Conservation (phyloP, 1,140 invertebrate genomes). For the Hydropsyche tenuis region DNA sequence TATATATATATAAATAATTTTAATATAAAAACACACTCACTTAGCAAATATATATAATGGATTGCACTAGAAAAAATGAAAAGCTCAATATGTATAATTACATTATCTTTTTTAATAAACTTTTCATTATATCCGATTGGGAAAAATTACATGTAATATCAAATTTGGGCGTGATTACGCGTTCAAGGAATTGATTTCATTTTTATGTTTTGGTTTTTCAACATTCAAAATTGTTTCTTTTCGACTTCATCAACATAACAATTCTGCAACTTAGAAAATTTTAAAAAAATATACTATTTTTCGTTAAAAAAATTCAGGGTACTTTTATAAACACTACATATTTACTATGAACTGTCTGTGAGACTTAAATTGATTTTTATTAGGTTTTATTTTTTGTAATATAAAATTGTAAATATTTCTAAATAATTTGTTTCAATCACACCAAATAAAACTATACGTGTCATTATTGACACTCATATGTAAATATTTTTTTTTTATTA, state of each 20-base stretch:
- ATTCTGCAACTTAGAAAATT: no score
- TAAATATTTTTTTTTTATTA: slow-evolving; percentile 17
- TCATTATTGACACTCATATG: neutral
- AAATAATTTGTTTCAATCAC: neutral
- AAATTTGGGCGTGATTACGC: no score
- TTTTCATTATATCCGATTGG: no score
- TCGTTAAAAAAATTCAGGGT: slow-evolving; percentile 12
- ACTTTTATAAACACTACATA: slow-evolving; percentile 19
- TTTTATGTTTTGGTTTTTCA: no score
- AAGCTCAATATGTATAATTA: slow-evolving; percentile 40
- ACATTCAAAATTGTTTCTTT: neutral
- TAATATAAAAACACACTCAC: slow-evolving; percentile 44
- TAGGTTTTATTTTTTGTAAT: neutral
- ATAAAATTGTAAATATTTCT: slow-evolving; percentile 21
- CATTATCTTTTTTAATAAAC: no score
- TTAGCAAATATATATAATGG: slow-evolving; percentile 43
- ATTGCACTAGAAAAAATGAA: slow-evolving; percentile 44
- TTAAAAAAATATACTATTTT: no score
- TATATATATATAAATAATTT: slow-evolving; percentile 17
- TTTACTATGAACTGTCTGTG: slow-evolving; percentile 10
- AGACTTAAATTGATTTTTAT: slow-evolving; percentile 14
- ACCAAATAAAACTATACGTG: no score
- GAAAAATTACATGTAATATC: no score
- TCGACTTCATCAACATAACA: neutral
- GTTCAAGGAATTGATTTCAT: no score